Percentiles rank a stretch among this genome's conserved stretches.
Conservation (phyloP, 2,797 vertebrate species). For the Otolemur crassicaudatus region DNA sequence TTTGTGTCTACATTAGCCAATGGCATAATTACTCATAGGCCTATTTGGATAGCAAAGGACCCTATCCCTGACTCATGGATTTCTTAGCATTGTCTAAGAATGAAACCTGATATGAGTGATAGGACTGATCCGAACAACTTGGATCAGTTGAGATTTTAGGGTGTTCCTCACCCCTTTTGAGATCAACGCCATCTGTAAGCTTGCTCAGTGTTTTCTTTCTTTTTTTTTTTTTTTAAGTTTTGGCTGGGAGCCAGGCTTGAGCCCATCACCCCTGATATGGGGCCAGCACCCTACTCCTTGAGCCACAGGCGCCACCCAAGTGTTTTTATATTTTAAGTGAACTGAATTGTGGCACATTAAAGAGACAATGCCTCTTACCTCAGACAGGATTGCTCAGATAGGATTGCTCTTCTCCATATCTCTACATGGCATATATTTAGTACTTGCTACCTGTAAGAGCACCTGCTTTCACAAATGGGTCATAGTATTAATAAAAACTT, state of each 20-base stretch:
- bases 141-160: background rate
- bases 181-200: background rate
- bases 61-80: background rate
- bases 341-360: background rate
- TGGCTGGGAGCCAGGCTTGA: too few species aligned
- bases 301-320: too few species aligned
- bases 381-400: background rate
- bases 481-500: background rate
- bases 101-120: background rate
- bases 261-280: too few species aligned
- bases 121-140: background rate
- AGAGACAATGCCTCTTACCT: background rate
- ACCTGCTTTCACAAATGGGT: background rate
- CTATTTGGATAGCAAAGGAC: background rate
- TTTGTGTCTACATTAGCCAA: background rate
- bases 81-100: background rate
- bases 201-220: background rate
- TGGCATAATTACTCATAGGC: background rate
- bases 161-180: background rate
- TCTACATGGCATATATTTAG: background rate
- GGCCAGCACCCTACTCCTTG: too few species aligned
- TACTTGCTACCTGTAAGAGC: background rate
- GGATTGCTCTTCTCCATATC: background rate
- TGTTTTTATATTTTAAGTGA: background rate
- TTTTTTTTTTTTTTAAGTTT: too few species aligned